Conservation (phyloP, 1,140 invertebrate genomes). For the Archivesica marissinica region DNA sequence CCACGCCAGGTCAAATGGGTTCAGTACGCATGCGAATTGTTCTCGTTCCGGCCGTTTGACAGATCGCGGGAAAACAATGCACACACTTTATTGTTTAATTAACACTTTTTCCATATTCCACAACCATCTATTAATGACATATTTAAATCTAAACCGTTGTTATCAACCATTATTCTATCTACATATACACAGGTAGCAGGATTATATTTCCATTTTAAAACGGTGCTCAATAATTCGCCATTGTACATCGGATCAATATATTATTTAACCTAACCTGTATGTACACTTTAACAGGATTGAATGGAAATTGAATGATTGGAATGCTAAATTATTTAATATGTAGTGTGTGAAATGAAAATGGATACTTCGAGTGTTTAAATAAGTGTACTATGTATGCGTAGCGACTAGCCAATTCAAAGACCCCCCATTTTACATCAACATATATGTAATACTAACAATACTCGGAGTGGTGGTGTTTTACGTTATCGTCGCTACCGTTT, state of each 20-base stretch:
- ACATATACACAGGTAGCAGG: neutral
- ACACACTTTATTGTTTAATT: constrained; percentile 11
- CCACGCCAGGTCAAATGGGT: constrained; percentile 64
- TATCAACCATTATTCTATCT: neutral
- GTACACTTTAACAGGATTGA: too few species aligned
- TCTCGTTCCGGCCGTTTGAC: constrained; percentile 49
- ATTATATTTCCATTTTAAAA: constrained; percentile 28
- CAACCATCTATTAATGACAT: neutral
- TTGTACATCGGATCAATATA: neutral
- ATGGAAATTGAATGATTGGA: too few species aligned
- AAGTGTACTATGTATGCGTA: too few species aligned
- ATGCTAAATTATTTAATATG: too few species aligned
- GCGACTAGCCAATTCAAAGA: too few species aligned
- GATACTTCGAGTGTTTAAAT: too few species aligned
- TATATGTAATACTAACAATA: too few species aligned
- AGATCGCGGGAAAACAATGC: constrained; percentile 61
- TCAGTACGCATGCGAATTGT: constrained; percentile 62
- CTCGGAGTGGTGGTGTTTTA: too few species aligned
- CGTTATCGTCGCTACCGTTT: too few species aligned
- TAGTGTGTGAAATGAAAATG: too few species aligned
- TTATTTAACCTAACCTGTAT: too few species aligned
- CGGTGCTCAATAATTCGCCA: neutral
- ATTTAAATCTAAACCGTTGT: neutral
- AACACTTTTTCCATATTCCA: neutral
- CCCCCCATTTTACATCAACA: too few species aligned